These are phyloP conservation scores for Paracanthobrama guichenoti DNA, from an alignment of 2,113 vertebrate genomes.

Conservation along the genomic window DNA sequence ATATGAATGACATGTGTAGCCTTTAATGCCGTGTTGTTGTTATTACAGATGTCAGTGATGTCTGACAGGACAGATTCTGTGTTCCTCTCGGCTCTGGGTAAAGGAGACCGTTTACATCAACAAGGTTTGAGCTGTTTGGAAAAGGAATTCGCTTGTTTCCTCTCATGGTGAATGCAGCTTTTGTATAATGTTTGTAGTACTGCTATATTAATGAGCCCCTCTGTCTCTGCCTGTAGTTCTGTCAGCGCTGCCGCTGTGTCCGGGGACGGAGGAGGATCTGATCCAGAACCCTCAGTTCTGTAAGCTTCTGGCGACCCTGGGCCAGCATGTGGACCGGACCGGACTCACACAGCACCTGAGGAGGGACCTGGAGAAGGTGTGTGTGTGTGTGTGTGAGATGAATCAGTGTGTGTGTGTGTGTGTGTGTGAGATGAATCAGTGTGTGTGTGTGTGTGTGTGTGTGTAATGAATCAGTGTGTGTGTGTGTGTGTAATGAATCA, in stretches of 20 bases:
- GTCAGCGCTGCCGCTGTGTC: conserved; percentile 75
- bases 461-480: no score
- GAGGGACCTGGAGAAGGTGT: conserved; percentile 77
- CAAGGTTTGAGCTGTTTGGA: conserved; percentile 57
- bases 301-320: conserved; percentile 76
- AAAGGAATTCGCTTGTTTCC: no score
- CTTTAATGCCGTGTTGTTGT: background rate
- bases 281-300: conserved; percentile 78
- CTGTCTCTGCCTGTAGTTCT: conserved; percentile 58
- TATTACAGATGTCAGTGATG: conserved; percentile 23
- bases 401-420: no score
- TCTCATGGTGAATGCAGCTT: background rate
- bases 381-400: no score
- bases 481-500: no score
- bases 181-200: no score
- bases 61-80: conserved; percentile 23
- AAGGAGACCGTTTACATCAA: conserved; percentile 66
- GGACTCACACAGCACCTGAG: conserved; percentile 75
- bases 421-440: no score
- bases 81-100: conserved; percentile 39
- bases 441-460: conserved; percentile 46
- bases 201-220: background rate
- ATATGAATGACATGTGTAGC: background rate
- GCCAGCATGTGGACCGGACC: conserved; percentile 76
- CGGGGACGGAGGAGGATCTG: conserved; percentile 78